phyloP scores from a whole-genome alignment of 2,797 vertebrate species.

The Enoplosus armatus region DNA sequence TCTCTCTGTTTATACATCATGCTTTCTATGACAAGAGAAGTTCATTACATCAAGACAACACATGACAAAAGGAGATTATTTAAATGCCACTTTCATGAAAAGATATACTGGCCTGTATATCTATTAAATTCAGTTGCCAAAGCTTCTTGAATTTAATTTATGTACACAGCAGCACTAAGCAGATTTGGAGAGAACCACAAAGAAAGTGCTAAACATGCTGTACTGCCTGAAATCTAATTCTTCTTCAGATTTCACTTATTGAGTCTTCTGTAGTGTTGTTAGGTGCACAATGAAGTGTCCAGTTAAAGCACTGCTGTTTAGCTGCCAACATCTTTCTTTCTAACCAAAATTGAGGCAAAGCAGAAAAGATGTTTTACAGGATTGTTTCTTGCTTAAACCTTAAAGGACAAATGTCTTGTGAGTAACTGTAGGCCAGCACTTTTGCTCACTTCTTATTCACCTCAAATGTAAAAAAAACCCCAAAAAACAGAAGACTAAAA shows the following conservation, averaged over 20 bases:
- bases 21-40: neutral
- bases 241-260: slow-evolving; percentile 33
- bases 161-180: slow-evolving; percentile 8
- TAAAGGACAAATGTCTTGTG: neutral
- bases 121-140: slow-evolving; percentile 8
- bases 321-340: slow-evolving; percentile 13
- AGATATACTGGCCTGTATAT: neutral
- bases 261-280: slow-evolving; percentile 31
- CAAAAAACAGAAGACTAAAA: slow-evolving; percentile 5
- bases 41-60: slow-evolving; percentile 8
- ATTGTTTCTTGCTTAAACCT: slow-evolving; percentile 2
- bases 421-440: neutral
- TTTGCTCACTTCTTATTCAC: neutral
- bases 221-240: slow-evolving; percentile 25
- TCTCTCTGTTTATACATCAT: neutral
- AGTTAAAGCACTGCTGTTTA: slow-evolving; percentile 24
- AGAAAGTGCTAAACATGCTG: slow-evolving; percentile 23
- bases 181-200: slow-evolving; percentile 30
- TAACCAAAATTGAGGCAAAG: slow-evolving; percentile 11
- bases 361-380: neutral
- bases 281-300: slow-evolving; percentile 24
- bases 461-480: too few relatives aligned
- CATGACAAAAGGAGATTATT: neutral
- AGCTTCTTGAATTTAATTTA: neutral
- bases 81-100: neutral